Evolutionary conservation across 2,888 invertebrate genomes (phyloP).

Genomic region (Noctua pronuba): DNA sequence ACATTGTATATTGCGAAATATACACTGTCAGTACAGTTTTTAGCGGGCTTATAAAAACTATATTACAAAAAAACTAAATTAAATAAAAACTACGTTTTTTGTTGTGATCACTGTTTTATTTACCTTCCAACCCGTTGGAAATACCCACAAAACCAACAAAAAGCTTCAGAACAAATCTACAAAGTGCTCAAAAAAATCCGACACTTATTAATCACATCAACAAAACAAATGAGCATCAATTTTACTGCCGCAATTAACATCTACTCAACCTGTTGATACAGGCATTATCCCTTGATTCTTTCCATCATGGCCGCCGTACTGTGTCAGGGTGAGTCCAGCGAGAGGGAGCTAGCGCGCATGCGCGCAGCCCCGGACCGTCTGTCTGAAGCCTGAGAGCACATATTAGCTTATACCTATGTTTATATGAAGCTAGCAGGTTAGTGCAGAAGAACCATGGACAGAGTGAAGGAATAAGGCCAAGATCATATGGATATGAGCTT

Average conservation of each 20-base stretch:
- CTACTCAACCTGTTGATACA: constrained; percentile 71
- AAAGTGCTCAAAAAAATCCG: neutral
- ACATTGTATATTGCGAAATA: neutral
- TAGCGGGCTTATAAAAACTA: neutral
- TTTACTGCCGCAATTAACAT: constrained; percentile 42
- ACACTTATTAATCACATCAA: neutral
- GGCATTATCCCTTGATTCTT: constrained; percentile 30
- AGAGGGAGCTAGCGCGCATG: constrained; percentile 66
- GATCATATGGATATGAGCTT: constrained; percentile 20
- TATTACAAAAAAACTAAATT: too few relatives aligned
- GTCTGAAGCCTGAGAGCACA: constrained; percentile 63
- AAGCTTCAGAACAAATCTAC: neutral
- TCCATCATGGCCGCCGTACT: constrained; percentile 48
- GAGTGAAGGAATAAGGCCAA: constrained; percentile 40
- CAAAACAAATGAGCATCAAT: constrained; percentile 29
- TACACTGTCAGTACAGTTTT: neutral
- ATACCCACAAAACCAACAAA: too few relatives aligned
- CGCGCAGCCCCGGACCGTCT: constrained; percentile 63
- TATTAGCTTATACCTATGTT: constrained; percentile 54
- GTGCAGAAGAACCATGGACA: constrained; percentile 38
- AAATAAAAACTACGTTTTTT: neutral
- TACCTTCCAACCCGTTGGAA: neutral
- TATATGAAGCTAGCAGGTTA: constrained; percentile 20
- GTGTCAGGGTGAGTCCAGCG: constrained; percentile 61
- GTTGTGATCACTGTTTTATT: neutral